phyloP scores from a whole-genome alignment of 2,113 vertebrate species.

The Procapra przewalskii region DNA sequence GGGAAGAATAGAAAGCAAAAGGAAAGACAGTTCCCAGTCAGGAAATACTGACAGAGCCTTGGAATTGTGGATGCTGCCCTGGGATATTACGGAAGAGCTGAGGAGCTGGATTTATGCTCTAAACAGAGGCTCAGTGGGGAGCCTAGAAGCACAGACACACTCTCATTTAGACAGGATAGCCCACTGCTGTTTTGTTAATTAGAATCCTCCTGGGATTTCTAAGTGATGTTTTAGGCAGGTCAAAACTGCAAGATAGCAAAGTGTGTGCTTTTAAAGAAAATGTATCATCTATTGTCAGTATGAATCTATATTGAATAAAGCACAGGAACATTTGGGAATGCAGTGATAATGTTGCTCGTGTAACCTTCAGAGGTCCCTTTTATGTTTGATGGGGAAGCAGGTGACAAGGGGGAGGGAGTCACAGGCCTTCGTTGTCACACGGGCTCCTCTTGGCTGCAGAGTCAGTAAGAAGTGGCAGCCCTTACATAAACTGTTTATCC shows the following conservation, averaged over 20 bases:
- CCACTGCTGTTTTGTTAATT: neutral
- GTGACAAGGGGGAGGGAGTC: no score
- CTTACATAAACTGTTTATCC: neutral
- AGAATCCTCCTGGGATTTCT: neutral
- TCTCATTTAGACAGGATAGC: neutral
- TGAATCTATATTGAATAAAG: neutral
- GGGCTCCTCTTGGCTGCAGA: neutral
- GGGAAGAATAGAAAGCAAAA: neutral
- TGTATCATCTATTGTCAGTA: neutral
- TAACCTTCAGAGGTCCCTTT: neutral
- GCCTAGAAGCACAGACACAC: neutral
- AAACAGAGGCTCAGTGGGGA: neutral
- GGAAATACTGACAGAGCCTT: neutral
- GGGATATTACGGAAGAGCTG: neutral
- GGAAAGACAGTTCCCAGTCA: neutral
- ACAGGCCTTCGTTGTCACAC: neutral
- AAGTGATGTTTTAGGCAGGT: neutral
- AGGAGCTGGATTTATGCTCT: neutral
- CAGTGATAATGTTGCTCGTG: accelerated
- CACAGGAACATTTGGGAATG: neutral
- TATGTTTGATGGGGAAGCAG: neutral
- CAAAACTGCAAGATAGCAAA: neutral
- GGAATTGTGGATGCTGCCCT: neutral
- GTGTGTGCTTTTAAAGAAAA: neutral
- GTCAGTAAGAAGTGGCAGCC: neutral